Evolutionary conservation across 92 coral and sea anemone genomes (phyloP), one percentile per base, ranked within the genome.

Genomic region (Parazoanthus atlanticus): DNA sequence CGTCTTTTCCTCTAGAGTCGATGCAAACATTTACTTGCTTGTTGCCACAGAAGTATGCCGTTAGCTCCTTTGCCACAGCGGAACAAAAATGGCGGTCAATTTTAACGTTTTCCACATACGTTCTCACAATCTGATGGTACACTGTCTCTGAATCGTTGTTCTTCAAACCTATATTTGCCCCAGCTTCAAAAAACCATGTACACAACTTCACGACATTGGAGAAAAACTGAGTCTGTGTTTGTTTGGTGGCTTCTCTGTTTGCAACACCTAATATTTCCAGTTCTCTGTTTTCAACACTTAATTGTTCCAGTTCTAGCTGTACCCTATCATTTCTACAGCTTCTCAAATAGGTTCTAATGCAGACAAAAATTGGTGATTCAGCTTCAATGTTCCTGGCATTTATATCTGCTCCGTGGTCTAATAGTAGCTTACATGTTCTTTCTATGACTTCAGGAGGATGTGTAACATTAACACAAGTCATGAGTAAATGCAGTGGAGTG

Each of bases 41-140:
- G 6, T 10, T 69, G 5, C 32, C 23, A 30, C 32, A 69, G 12
- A 69, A 23, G 34, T n/a, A 69, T 69, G 74, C 34, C 1, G 23
- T 69, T 69, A 69, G 74, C 13, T 28, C 34, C 74, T 69, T 69
- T 17, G 74, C 74, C 74, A 69, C 13, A 69, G 74, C 32, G 74
- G 31, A 69, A 26, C 29, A 25, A 28, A 69, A 8, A 23, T 3
- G 74, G 74, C 34, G 11, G 36, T 69, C 74, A 30, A 0, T 26
- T 3, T 5, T 0, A 23, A 30, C 0, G 15, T 1, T 5, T 23
- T 31, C 25, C 10, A 36, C 8, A 16, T 13, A 73, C 5, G 77
- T 31, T 31, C 30, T 32, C n/a, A 73, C 19, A 73, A 73, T 32
- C 19, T 32, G 46, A 73, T 73, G 77, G 43, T 73, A 73, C 11